phyloP scores from a whole-genome alignment of 2,888 invertebrate species.

The Masnerella sp. region DNA sequence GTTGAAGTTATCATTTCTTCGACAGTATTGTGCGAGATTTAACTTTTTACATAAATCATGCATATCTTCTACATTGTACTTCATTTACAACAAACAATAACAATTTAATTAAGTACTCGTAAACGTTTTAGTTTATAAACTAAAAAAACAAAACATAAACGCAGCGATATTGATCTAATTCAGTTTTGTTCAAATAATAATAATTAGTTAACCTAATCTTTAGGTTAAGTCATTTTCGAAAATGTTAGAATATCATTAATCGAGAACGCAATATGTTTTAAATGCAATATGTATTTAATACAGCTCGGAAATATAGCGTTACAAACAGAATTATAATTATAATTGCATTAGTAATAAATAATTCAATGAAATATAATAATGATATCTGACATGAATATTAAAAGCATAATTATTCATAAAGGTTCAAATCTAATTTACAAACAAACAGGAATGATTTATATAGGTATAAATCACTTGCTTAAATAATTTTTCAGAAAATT shows the following conservation, averaged over 20 bases:
- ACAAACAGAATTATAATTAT: not conserved
- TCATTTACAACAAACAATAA: conserved; percentile 26
- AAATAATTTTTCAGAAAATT: no score
- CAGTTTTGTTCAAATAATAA: not conserved
- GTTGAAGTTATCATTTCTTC: conserved; percentile 32
- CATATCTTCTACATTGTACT: conserved; percentile 5
- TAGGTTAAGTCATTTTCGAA: conserved; percentile 5
- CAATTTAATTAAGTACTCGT: conserved; percentile 13
- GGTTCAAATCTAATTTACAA: no score
- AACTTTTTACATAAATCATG: conserved; percentile 30
- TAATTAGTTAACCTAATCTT: no score
- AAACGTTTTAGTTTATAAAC: not conserved
- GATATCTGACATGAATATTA: conserved; percentile 1
- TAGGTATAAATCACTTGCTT: no score
- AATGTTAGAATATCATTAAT: no score
- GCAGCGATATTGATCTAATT: not conserved
- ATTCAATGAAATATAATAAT: conserved; percentile 10
- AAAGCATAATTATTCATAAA: conserved; percentile 1
- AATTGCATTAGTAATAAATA: conserved; percentile 10
- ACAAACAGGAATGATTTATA: no score
- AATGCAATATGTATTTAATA: no score
- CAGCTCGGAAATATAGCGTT: no score
- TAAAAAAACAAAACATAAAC: not conserved
- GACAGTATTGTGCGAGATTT: conserved; percentile 9
- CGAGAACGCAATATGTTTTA: no score